Percentiles rank a stretch among this genome's conserved stretches.
Conservation (phyloP, 2,797 vertebrate genomes). For the Pantherophis alleghaniensis region DNA sequence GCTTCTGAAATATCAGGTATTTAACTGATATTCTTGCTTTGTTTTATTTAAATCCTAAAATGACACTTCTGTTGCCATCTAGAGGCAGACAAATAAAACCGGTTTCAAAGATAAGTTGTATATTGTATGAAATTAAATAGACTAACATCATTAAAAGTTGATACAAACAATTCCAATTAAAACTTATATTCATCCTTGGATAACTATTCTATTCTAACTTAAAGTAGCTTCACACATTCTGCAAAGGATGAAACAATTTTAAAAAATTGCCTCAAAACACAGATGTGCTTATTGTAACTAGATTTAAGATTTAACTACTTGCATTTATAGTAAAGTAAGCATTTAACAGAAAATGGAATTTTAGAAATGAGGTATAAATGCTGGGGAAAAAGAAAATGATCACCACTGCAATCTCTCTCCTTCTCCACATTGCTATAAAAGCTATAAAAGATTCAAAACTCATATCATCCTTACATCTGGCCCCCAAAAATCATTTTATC, state of each 20-base stretch:
- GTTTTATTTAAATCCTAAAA: conserved; percentile 21
- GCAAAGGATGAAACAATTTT: not conserved
- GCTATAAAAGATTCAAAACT: not conserved
- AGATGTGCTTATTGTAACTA: not conserved
- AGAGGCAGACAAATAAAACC: not conserved
- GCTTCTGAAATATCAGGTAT: not conserved
- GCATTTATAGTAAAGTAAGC: not conserved
- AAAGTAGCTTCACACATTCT: not conserved
- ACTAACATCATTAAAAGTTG: not conserved
- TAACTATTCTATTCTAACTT: not conserved
- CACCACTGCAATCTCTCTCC: not conserved
- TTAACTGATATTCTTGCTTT: not conserved
- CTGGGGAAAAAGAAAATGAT: not conserved
- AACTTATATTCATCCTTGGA: not conserved
- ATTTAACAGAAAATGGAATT: not conserved
- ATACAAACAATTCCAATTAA: not conserved
- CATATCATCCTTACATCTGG: not conserved
- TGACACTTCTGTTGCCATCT: not conserved
- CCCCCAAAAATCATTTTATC: not conserved
- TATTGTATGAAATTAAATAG: not conserved
- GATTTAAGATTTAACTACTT: not conserved
- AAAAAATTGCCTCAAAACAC: not conserved
- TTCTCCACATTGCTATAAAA: not conserved
- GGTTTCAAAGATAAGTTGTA: not conserved
- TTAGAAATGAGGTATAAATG: not conserved